Evolutionary conservation across 2,797 vertebrate genomes (phyloP), one percentile per base, ranked within the genome.

Genomic region (Limnodromus scolopaceus): DNA sequence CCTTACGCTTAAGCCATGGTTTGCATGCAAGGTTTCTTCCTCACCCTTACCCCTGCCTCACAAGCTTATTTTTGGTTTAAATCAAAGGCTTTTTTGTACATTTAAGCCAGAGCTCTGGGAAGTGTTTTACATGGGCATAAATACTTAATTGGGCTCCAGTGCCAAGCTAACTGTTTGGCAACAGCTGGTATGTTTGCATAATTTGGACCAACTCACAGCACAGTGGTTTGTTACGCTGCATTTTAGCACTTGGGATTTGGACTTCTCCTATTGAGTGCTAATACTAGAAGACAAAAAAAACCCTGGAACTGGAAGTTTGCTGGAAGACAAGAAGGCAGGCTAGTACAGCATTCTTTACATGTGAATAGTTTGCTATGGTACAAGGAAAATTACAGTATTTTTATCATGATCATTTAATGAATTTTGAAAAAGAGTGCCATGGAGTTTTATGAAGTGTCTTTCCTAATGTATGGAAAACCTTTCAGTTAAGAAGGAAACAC

Each of bases 151-250:
- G 77, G 55, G 65, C 76, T 90, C 32, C 32, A 39, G 65, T 89
- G 90, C 84, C 89, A 94, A 89, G 74, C 68, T 76, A 70, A 89
- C 63, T 69, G 43, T 87, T 87, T 70, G 84, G 94, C 89, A 95
- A 45, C 87, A 93, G 81, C 63, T 92, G 79, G 64, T 22, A 17
- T 2, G 34, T 84, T 76, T 91, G 87, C 82, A 51, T 55, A 58
- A 53, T 80, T 64, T 79, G 70, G 76, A 77, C 5, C 71, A 74
- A 46, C 70, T 92, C 75, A 54, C 70, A 89, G 87, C 68, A 57
- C 39, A 2, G 7, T 25, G 72, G 34, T 83, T 78, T 69, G 48
- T 48, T 74, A 61, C 28, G 5, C 53, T 68, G 38, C 58, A 30
- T 86, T 78, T 84, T 16, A 72, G 18, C 53, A 19, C n/a, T 39